Base-by-base conservation (phyloP, 23 tunicate genomes). In the Clavelina lepadiformis region DNA sequence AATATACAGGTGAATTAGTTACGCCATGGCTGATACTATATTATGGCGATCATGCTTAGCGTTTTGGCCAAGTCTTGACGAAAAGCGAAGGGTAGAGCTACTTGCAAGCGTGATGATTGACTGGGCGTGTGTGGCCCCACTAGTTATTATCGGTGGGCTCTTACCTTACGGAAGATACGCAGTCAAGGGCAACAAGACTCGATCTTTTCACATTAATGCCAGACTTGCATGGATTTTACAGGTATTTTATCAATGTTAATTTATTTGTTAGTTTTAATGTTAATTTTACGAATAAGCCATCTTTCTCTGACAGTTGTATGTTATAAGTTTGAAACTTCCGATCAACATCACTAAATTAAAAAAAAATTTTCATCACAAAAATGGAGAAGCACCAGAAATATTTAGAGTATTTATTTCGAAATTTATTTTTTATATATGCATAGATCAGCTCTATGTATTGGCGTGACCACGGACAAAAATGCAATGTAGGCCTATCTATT, bases 101-200 rank as follows among this genome's bases (percentile, higher is more conserved):
- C 57, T 73, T 33, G 78, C 68, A 29, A 60, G 58, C 46, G 65
- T 46, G 11, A 73, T 73, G 78, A 35, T 73, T 6, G 68, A 59
- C 29, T 73, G 68, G 58, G 78, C 78, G 22, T 59, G 56, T 31
- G n/a, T 73, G 58, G 57, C 78, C 2, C 78, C 78, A n/a, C 49
- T 73, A 28, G 38, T 73, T 58, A 30, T 73, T 15, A 19, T 73
- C 3, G 49, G 78, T 4, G 78, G 78, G 21, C 50, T 73, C 26
- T 28, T 73, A 23, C 78, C 78, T 37, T 73, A 73, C 28, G 78
- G 78, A 5, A 56, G 78, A 3, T 73, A 73, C 36, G 45, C 63
- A 1, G 18, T 29, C 19, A 45, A 73, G 1, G 46, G 67, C 2
- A 25, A 19, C 7, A 59, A 44, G 1, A 35, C 46, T 38, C 59